phyloP scores from a whole-genome alignment of 2,113 vertebrate species.

The Pluvialis apricaria region DNA sequence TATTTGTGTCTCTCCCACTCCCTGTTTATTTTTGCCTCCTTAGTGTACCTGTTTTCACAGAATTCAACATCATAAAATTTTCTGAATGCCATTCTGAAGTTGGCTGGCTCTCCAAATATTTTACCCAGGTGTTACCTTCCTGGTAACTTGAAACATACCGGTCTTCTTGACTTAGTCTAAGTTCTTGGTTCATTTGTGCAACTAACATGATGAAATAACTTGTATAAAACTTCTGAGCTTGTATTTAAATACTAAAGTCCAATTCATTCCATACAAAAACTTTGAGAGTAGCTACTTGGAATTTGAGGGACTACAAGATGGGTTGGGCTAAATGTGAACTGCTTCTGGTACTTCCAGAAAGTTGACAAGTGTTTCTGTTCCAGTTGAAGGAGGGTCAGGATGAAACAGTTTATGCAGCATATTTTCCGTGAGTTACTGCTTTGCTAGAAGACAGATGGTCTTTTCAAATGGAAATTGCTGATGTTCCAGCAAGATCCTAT shows the following conservation, averaged over 20 bases:
- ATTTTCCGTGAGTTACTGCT: background rate
- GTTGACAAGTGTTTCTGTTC: background rate
- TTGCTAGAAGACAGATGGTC: background rate
- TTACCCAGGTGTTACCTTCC: background rate
- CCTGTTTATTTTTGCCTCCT: background rate
- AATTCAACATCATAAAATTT: background rate
- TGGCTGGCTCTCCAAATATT: background rate
- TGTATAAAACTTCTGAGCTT: background rate
- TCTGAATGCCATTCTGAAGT: background rate
- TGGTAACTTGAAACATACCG: background rate
- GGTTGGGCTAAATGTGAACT: background rate
- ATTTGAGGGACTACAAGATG: background rate
- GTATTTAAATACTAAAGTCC: background rate
- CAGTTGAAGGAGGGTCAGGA: background rate
- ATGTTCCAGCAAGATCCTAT: background rate
- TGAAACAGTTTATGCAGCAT: background rate
- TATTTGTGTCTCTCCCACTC: background rate
- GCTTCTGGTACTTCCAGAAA: background rate
- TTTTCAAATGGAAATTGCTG: background rate
- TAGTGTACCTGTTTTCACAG: background rate
- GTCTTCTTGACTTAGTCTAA: background rate
- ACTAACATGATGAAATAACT: too few relatives aligned
- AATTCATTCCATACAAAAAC: background rate
- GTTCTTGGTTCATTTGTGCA: background rate
- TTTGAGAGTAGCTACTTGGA: background rate